Base-by-base conservation (phyloP, 2,113 vertebrate genomes). In the Amblyornis subalaris region DNA sequence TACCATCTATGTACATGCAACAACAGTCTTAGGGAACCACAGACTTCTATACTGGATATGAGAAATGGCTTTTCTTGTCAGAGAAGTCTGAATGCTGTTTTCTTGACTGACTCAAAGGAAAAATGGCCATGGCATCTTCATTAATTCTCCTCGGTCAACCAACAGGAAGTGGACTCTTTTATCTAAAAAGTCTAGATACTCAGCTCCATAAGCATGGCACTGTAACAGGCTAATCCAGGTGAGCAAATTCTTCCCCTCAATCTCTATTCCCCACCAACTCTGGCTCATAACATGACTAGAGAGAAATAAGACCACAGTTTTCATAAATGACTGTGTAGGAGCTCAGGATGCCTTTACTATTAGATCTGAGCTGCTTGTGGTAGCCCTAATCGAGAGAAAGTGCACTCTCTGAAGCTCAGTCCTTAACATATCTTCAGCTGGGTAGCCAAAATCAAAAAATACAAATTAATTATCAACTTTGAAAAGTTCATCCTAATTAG, bases 1-100 rank as follows among this genome's bases (percentile, higher is more conserved):
- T 60, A 64, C 71, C 18, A 64, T 96, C 95, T 95, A 91, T 17
- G 79, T 81, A 91, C 42, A 83, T 79, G 88, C 19, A 60, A 80
- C 87, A 97, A 79, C 36, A 81, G 65, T 64, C 33, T 82, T 82
- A 48, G 25, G 17, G 47, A 72, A 66, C 11, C 36, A 64, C 50
- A 89, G 91, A 58, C 55, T 80, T 90, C 82, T 72, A 8, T 31
- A 71, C 7, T n/a, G 7, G 77, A 62, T 88, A 64, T 42, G 18
- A 95, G 58, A 95, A 95, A 90, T 44, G 82, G 40, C 14, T 45
- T 36, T 88, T 82, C 65, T 84, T 70, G 25, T 57, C 60, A 89
- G 29, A 81, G 75, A 50, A 88, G 75, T 77, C 29, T 85, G 77
- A 82, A 80, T 44, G 53, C 40, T 75, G 26, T 0, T 13, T 31